Evolutionary conservation across 2,797 vertebrate genomes (phyloP), one percentile per base, ranked within the genome.

Genomic region (Lagodon rhomboides): DNA sequence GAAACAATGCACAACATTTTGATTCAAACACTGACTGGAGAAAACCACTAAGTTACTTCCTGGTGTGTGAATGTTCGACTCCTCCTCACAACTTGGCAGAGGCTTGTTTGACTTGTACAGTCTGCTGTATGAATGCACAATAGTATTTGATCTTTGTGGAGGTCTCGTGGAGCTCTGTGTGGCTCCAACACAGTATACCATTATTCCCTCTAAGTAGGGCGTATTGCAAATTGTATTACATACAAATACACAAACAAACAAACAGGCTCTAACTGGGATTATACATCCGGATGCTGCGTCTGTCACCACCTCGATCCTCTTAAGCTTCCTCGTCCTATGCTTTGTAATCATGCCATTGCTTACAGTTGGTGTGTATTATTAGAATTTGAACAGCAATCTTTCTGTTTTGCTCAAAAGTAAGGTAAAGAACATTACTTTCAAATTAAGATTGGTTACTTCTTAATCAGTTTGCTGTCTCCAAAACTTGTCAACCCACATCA

Each of bases 181-280:
- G 64, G 64, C 15, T 55, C 30, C 13, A 67, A 61, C 73, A 65
- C 59, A 54, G 22, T 27, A 53, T 41, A 8, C 68, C 27, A 50
- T 66, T 74, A 50, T 70, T 80, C 18, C 50, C 44, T 51, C 34
- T 13, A 11, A 62, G 58, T n/a, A 38, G n/a, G 50, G 49, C 73
- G 68, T 55, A 9, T 53, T 76, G 22, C 25, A 68, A 58, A 53
- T 53, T 23, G 16, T 54, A 55, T 70, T 22, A 47, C 17, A 50
- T 20, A 75, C 47, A 20, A 63, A 71, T 44, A 30, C 23, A 34
- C 64, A 51, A 13, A 59, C 51, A 58, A 50, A 62, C 23, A 53
- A 34, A 34, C 34, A 34, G 51, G 4, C 41, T 47, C 13, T 5
- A 47, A 56, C 23, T 56, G 34, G 49, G 61, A 66, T 49, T 67